Evolutionary conservation across 2,888 invertebrate species (phyloP).

Genomic region (Orgyia antiqua): DNA sequence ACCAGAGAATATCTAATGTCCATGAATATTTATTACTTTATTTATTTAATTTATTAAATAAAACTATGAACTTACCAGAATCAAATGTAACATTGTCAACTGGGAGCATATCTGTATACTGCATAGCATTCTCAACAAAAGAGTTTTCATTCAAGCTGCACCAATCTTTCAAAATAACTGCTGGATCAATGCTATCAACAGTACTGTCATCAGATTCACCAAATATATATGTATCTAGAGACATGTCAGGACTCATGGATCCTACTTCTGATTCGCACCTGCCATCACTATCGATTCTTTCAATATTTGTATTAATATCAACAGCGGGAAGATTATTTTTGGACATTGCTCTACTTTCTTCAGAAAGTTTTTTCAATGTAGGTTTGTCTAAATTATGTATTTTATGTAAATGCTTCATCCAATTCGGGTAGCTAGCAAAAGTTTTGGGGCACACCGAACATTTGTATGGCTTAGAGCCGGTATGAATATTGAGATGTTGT

Average conservation of each 20-base stretch:
- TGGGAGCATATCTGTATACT: slow-evolving; percentile 31
- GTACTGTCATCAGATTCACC: slow-evolving; percentile 35
- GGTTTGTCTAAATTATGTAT: slow-evolving; percentile 44
- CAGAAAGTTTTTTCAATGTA: slow-evolving; percentile 8
- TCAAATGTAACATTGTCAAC: slow-evolving; percentile 27
- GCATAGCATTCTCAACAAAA: slow-evolving; percentile 18
- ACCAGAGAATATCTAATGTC: too few relatives aligned
- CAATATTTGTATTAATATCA: slow-evolving; percentile 6
- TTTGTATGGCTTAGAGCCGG: slow-evolving; percentile 72
- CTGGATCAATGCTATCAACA: slow-evolving; percentile 41
- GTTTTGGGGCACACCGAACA: slow-evolving; percentile 75
- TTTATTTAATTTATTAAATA: too few relatives aligned
- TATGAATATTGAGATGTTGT: slow-evolving; percentile 79
- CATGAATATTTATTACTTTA: too few relatives aligned
- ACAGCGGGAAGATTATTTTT: slow-evolving; percentile 5
- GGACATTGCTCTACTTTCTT: slow-evolving; percentile 2
- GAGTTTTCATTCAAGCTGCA: slow-evolving; percentile 25
- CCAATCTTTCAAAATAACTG: slow-evolving; percentile 34
- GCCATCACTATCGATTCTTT: slow-evolving; percentile 15
- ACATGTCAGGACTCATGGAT: slow-evolving; percentile 30
- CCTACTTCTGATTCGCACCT: slow-evolving; percentile 26
- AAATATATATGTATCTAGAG: slow-evolving; percentile 20
- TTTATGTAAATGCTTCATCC: slow-evolving; percentile 72
- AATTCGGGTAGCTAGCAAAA: slow-evolving; percentile 78
- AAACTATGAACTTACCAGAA: slow-evolving; percentile 36